Percentiles rank a stretch among this genome's conserved stretches.
phyloP scores from a whole-genome alignment of 2,888 invertebrate species.

The Mellilla xanthometata region DNA sequence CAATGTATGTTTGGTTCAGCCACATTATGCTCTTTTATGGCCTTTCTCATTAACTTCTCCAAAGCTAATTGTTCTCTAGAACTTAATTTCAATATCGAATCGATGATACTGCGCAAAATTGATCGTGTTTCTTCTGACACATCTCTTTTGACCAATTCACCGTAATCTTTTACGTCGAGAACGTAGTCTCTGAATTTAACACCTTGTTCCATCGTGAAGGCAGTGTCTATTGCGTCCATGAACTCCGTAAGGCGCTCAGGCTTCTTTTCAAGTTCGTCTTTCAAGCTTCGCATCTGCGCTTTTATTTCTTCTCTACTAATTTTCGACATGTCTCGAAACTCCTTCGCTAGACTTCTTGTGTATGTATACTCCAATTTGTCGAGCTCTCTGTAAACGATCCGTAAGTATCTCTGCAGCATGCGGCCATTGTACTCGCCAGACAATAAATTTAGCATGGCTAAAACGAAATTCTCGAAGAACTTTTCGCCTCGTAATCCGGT shows the following conservation, averaged over 20 bases:
- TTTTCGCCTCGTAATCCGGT: constrained; percentile 4
- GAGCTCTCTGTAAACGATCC: constrained; percentile 39
- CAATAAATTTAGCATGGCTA: constrained; percentile 42
- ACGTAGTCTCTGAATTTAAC: constrained; percentile 52
- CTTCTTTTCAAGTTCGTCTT: constrained; percentile 33
- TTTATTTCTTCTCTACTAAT: constrained; percentile 41
- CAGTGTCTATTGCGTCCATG: constrained; percentile 46
- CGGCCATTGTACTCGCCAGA: constrained; percentile 38
- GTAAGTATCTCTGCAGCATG: constrained; percentile 42
- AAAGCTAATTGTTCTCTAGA: constrained; percentile 32
- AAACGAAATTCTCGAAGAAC: constrained; percentile 55
- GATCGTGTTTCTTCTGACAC: constrained; percentile 34
- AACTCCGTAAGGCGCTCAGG: constrained; percentile 38
- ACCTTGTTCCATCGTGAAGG: constrained; percentile 46
- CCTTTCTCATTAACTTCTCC: constrained; percentile 37
- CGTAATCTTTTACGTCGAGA: constrained; percentile 34
- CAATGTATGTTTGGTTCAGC: too few relatives aligned
- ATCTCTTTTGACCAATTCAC: constrained; percentile 24
- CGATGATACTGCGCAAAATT: constrained; percentile 37
- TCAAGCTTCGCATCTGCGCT: constrained; percentile 37
- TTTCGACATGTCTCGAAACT: constrained; percentile 39
- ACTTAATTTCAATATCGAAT: constrained; percentile 27
- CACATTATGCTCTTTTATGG: constrained; percentile 43
- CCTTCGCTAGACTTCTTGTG: constrained; percentile 39
- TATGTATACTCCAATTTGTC: constrained; percentile 34